phyloP scores from a whole-genome alignment of 64 coral and sea anemone genomes.

The Acropora tenuis region DNA sequence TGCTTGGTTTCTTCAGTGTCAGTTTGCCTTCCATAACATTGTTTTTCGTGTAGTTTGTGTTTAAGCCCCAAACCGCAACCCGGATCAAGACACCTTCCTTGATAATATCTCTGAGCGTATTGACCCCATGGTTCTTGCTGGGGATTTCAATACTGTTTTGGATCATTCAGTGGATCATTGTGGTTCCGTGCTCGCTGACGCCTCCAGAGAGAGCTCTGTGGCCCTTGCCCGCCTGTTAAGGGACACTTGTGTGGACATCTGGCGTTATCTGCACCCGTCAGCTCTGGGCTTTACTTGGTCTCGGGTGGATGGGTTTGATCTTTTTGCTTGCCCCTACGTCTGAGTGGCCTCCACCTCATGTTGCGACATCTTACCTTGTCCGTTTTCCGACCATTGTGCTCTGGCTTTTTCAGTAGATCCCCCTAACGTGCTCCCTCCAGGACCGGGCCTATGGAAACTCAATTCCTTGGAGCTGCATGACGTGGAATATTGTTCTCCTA shows the following conservation, averaged over 20 bases:
- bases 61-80: constrained; percentile 40
- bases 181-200: background rate
- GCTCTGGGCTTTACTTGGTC: background rate
- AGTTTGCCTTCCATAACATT: background rate
- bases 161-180: background rate
- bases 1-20: background rate
- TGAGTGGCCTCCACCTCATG: background rate
- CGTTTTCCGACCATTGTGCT: constrained; percentile 17
- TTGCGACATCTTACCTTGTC: background rate
- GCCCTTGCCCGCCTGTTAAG: background rate
- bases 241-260: background rate
- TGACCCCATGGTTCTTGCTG: background rate
- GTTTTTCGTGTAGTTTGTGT: background rate
- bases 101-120: background rate
- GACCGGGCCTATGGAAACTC: constrained; percentile 26
- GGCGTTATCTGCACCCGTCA: constrained; percentile 15
- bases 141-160: background rate
- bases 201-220: background rate
- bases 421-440: background rate
- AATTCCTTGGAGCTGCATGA: background rate
- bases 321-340: background rate
- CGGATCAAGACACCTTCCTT: background rate
- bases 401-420: background rate
- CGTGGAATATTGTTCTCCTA: background rate
- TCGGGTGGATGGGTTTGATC: constrained; percentile 9